Base-by-base conservation (phyloP, 2,888 invertebrate species). In the Agrochola lychnidis region DNA sequence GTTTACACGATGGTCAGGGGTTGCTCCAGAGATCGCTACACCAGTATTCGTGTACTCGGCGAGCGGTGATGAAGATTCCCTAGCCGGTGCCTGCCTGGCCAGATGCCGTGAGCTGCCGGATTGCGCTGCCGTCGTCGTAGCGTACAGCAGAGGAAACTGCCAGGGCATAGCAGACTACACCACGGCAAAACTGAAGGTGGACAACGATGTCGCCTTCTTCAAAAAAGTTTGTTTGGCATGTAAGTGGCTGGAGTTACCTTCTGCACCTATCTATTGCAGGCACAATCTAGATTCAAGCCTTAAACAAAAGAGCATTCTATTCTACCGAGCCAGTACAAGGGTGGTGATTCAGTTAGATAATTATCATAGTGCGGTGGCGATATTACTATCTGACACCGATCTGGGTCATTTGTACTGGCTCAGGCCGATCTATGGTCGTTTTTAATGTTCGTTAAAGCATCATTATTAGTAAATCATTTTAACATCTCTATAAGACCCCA, bases 141-240 rank as follows among this genome's bases (percentile, higher is more conserved):
- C 96, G 9, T 97, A 97, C 85, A 91, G 93, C n/a, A 93, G 92
- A 64, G 96, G 96, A 22, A 95, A 95, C 84, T 97, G 97, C 84
- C 95, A 95, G 72, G 96, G 97, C 0, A 86, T 97, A 4, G 93
- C 95, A 0, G 90, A 87, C 48, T 83, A 90, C 2, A 87, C 85
- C 2, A 89, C 91, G 30, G 87, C 91, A 16, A 89, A 90, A 22
- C 89, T 97, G 40, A 90, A 90, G 30, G 92, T 96, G 6, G 97
- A 98, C 87, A 97, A 97, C 64, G 97, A 97, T 86, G 96, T 96
- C 7, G 97, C 97, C 9, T 98, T 97, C 94, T 98, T 97, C 89
- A 97, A 97, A 85, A 97, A 97, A 93, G 97, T 97, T 68, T 98
- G 98, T 89, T 91, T 97, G 81, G 94, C 96, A 93, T 96, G 97